Evolutionary conservation across 1,140 invertebrate genomes (phyloP).

Genomic region (Teleogryllus occipitalis): DNA sequence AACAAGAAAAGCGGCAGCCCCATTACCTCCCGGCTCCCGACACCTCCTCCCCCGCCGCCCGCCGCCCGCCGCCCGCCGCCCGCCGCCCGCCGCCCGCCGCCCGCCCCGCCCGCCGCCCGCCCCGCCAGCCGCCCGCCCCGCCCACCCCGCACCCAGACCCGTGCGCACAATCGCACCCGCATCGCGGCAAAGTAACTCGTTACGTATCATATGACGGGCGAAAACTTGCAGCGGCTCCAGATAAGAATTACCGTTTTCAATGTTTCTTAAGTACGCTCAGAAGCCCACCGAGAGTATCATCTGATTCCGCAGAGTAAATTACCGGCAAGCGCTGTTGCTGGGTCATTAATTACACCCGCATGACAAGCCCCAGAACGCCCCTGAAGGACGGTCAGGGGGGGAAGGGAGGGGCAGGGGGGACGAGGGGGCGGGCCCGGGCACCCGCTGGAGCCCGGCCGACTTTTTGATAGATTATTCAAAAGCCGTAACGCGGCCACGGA

Average conservation of each 20-base stretch:
- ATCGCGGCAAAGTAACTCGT: not conserved
- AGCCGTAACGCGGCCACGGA: not conserved
- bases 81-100: too few species aligned
- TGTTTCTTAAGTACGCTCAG: constrained; percentile 4
- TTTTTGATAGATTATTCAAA: not conserved
- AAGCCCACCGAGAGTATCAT: not conserved
- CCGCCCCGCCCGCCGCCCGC: too few species aligned
- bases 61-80: too few species aligned
- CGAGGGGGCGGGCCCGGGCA: too few species aligned
- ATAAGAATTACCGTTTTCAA: not conserved
- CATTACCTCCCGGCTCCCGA: too few species aligned
- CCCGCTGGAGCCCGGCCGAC: not conserved
- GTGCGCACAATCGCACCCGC: not conserved
- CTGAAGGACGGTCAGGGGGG: too few species aligned
- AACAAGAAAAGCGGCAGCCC: too few species aligned
- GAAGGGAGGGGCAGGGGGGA: too few species aligned
- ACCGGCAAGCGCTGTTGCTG: not conserved
- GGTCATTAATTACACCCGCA: not conserved
- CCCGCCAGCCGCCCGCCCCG: too few species aligned
- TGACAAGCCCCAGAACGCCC: not conserved
- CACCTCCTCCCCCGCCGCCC: too few species aligned
- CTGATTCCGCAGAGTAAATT: constrained; percentile 1
- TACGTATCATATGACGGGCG: not conserved
- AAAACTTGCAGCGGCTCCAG: not conserved
- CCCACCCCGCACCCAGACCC: too few species aligned